Conservation (phyloP, 2,113 vertebrate species). For the Aythya baeri region DNA sequence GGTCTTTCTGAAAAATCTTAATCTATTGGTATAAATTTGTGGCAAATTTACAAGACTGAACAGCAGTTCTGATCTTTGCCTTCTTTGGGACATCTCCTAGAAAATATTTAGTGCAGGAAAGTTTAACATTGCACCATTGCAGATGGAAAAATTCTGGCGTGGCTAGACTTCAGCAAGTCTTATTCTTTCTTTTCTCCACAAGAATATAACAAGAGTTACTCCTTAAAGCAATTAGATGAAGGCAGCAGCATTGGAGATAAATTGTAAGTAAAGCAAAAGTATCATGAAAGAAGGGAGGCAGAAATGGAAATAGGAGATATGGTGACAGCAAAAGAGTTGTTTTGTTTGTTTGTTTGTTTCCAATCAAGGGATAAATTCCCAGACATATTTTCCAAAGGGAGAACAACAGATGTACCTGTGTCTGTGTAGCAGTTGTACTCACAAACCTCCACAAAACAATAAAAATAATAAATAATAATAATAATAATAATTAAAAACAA, state of each 20-base stretch:
- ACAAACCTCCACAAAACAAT: neutral
- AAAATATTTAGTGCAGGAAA: neutral
- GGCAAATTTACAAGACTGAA: neutral
- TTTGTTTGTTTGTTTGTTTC: rapidly evolving
- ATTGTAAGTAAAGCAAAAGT: neutral
- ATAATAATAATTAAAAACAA: neutral
- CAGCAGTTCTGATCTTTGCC: neutral
- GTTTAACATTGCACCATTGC: neutral
- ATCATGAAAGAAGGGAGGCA: neutral
- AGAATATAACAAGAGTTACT: neutral
- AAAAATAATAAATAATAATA: neutral
- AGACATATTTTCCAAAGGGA: neutral
- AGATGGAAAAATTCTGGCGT: neutral
- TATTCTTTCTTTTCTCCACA: neutral
- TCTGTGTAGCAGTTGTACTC: neutral
- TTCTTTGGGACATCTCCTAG: neutral
- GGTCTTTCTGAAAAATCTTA: neutral
- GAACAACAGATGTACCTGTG: neutral
- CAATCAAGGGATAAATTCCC: neutral
- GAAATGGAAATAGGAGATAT: neutral
- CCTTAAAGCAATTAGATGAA: neutral
- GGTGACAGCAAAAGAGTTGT: neutral
- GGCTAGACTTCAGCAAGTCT: neutral
- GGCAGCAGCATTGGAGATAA: neutral
- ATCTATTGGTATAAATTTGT: neutral